Conservation (phyloP, 2,888 invertebrate species). For the Hololepta plana region DNA sequence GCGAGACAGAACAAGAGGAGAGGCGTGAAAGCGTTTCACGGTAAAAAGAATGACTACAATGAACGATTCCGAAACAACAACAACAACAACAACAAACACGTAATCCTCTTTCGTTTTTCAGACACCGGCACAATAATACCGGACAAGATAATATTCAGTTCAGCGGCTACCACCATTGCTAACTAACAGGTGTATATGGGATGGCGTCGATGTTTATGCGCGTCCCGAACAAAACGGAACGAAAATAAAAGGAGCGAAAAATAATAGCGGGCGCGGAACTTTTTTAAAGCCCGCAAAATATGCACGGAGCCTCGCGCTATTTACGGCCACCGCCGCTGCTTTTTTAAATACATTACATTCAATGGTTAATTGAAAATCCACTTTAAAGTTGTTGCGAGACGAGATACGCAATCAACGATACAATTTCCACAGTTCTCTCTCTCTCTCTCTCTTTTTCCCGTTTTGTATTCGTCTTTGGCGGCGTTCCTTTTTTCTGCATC, state of each 20-base stretch:
- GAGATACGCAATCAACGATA: slow-evolving; percentile 30
- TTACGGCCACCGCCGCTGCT: slow-evolving; percentile 1
- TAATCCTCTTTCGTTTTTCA: slow-evolving; percentile 14
- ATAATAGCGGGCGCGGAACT: neutral
- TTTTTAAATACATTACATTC: slow-evolving; percentile 12
- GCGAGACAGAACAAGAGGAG: no score
- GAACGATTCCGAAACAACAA: no score
- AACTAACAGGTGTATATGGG: neutral
- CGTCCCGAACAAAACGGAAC: slow-evolving; percentile 1
- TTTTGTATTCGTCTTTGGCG: no score
- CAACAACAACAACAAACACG: no score
- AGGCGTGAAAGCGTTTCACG: no score
- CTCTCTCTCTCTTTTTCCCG: no score
- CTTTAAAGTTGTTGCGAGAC: slow-evolving; percentile 24
- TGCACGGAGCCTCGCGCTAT: no score
- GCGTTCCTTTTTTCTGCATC: no score
- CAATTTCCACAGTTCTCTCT: slow-evolving; percentile 31
- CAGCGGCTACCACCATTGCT: slow-evolving; percentile 8
- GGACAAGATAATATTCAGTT: slow-evolving; percentile 17
- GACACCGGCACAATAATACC: slow-evolving; percentile 12
- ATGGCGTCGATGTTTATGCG: slow-evolving; percentile 1
- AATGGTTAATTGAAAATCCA: slow-evolving; percentile 31
- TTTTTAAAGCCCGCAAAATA: no score
- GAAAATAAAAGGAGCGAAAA: slow-evolving; percentile 1
- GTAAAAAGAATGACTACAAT: no score